phyloP scores from a whole-genome alignment of 2,888 invertebrate genomes.

The Ferdinandea cuprea region DNA sequence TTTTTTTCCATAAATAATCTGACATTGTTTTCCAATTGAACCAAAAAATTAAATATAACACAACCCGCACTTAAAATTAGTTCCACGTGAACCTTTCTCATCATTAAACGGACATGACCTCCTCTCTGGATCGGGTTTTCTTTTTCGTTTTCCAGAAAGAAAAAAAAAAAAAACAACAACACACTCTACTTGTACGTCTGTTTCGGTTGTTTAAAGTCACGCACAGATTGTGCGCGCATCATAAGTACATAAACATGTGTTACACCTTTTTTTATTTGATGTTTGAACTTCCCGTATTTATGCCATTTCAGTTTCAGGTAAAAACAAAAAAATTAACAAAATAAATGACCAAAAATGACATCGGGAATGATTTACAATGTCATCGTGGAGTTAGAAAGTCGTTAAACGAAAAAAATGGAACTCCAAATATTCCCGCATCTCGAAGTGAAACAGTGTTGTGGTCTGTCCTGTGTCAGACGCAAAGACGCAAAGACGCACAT shows the following conservation, averaged over 20 bases:
- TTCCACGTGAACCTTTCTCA: conserved; percentile 32
- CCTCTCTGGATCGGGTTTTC: conserved; percentile 6
- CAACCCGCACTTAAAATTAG: conserved; percentile 30
- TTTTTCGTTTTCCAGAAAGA: too few species aligned
- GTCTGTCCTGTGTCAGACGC: too few species aligned
- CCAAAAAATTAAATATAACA: too few species aligned
- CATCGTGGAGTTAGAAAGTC: conserved; percentile 8
- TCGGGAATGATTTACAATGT: conserved; percentile 33
- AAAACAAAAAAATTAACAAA: conserved; percentile 6
- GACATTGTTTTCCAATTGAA: too few species aligned
- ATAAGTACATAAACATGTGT: conserved; percentile 50
- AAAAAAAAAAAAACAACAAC: too few species aligned
- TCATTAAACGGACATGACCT: conserved; percentile 53
- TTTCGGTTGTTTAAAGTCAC: conserved; percentile 47
- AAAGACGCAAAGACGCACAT: conserved; percentile 6
- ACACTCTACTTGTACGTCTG: conserved; percentile 17
- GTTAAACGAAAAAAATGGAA: neutral
- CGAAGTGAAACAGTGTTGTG: conserved; percentile 9
- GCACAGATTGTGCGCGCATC: conserved; percentile 34
- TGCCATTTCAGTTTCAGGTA: conserved; percentile 18
- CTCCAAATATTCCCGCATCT: neutral
- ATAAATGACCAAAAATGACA: conserved; percentile 1
- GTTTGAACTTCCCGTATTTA: conserved; percentile 5
- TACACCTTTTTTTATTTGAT: conserved; percentile 19
- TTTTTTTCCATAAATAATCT: too few species aligned